phyloP scores from a whole-genome alignment of 2,888 invertebrate species.

The Noctua janthe region DNA sequence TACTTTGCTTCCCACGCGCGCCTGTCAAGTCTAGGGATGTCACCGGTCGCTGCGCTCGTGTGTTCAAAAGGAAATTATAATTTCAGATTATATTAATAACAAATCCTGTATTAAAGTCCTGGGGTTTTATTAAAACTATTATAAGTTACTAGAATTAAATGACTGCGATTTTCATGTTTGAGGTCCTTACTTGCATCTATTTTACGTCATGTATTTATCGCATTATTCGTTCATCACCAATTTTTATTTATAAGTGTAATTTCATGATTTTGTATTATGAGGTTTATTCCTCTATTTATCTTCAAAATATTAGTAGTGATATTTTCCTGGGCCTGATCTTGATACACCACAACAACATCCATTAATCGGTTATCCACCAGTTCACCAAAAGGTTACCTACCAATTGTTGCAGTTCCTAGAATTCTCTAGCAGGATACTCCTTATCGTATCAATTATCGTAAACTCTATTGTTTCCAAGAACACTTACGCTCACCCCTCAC shows the following conservation, averaged over 20 bases:
- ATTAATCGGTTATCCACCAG: neutral
- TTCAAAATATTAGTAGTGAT: neutral
- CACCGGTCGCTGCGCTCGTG: slow-evolving; percentile 12
- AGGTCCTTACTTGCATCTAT: neutral
- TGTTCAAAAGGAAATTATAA: slow-evolving; percentile 33
- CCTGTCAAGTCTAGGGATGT: slow-evolving; percentile 29
- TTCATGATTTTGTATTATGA: neutral
- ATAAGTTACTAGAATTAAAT: neutral
- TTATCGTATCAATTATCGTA: neutral
- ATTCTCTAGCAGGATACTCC: neutral
- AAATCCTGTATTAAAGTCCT: neutral
- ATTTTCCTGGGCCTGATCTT: neutral
- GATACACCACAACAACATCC: neutral
- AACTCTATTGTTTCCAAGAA: neutral
- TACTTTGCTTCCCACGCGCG: slow-evolving; percentile 32
- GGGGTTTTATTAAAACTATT: neutral
- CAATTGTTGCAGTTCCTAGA: neutral
- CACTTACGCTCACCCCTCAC: no score
- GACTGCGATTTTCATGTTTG: neutral
- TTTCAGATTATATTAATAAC: slow-evolving; percentile 7
- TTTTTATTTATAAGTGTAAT: neutral
- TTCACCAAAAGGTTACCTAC: neutral
- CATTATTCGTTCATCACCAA: neutral
- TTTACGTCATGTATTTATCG: neutral
- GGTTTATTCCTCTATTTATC: neutral